Base-by-base conservation (phyloP, 2,888 invertebrate genomes). In the Agrilus cyanescens region DNA sequence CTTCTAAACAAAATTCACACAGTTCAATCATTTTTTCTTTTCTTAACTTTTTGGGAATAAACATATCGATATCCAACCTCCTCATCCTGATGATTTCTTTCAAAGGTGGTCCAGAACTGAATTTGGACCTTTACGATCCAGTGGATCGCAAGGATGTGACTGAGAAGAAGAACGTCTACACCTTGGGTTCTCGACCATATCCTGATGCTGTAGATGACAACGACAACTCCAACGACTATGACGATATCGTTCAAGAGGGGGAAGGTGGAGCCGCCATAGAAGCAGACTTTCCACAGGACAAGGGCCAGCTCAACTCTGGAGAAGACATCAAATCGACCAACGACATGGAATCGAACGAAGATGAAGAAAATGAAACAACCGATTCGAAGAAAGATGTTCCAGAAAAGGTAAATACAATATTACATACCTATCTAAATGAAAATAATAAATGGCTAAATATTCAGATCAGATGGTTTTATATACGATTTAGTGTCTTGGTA, bases 161-260 rank as follows among this genome's bases (percentile, higher is more conserved):
- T 37, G 45, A 53, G 36, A 45, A 48, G 14, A 38, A 32, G 18
- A 8, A 25, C 10, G 25, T 25, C 10, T 25, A 25, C 10, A 41
- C 46, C 10, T 32, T 38, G 35, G 31, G 44, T 32, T 47, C 57
- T 52, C 48, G 59, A 56, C 47, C 61, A 55, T 40, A 52, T 15
- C 43, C 49, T n/a, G 47, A 50, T 33, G 47, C 50, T 7, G 33
- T 41, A 2, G 42, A 47, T 44, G 35, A 42, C 10, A 40, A 45
- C n/a, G 44, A 44, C 16, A 44, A 44, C 15, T 69, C 67, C 35
- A 72, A 72, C 39, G 65, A 69, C 12, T 78, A 79, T 54, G 78
- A 78, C 52, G 78, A 79, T 55, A 73, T 78, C 30, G 73, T 78
- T 44, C 75, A 76, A 53, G 72, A 76, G 52, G 73, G 73, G 16